Base-by-base conservation (phyloP, 2,113 vertebrate species). In the Silurus meridionalis region DNA sequence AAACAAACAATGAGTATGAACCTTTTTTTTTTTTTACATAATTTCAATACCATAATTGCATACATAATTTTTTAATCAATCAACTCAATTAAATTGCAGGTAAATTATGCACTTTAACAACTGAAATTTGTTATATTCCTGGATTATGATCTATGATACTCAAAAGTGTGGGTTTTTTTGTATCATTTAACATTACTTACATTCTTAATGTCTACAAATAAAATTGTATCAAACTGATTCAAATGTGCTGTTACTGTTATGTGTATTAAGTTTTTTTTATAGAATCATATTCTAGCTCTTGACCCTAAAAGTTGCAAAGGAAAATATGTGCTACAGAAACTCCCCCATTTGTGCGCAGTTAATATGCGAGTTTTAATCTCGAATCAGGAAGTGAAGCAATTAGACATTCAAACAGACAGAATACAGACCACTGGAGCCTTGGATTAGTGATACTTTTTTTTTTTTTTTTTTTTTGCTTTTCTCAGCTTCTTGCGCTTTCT, bases 401-500 rank as follows among this genome's bases (percentile, higher is more conserved):
- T 53, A 52, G 58, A 3, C 37, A 2, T 37, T 37, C 15, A n/a
- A 37, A 21, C 15, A 69, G 23, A 67, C 28, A 4, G 21, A 63
- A 77, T n/a, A 83, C 23, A 53, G 69, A 28, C 5, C 48, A 58
- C 55, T 80, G 53, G 25, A 19, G 48, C 25, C 2, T 55, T 57
- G 63, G n/a, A 57, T n/a, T 11, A 67, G 25, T 57, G 5, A 67
- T 64, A 46, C 60, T 66, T 67, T 55, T 78, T 85, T 52, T 78
- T 55, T n/a, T 78, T 79, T 58, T 7, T 15, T 55, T 53, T 84
- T 85, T 87, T n/a, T 52, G 11, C 55, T 25, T 75, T 28, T 67
- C 71, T 87, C 17, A 81, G 6, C 13, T 37, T 83, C 17, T 83
- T 69, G 25, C 4, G 0, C 14, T 74, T 52, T 74, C 74, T 13